Conservation (phyloP, 2,888 invertebrate species). For the Therioaphis trifolii region DNA sequence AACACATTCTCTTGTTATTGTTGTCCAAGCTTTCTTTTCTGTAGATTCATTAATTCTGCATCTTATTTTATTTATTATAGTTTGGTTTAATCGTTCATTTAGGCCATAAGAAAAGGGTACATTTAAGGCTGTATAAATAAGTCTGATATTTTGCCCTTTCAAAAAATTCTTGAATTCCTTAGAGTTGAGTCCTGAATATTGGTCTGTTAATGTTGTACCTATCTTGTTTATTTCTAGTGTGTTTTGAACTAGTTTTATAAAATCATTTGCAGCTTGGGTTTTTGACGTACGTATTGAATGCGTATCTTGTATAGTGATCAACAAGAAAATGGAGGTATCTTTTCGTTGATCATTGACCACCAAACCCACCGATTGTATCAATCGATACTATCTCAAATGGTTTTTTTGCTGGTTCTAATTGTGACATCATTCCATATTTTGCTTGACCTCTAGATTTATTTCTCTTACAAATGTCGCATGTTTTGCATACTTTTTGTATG, state of each 20-base stretch:
- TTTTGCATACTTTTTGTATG: constrained; percentile 45
- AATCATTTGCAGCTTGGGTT: constrained; percentile 66
- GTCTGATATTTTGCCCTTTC: constrained; percentile 64
- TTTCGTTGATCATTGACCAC: constrained; percentile 67
- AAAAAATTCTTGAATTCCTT: constrained; percentile 67
- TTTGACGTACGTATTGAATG: constrained; percentile 66
- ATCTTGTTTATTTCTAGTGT: constrained; percentile 65
- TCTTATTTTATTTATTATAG: constrained; percentile 67
- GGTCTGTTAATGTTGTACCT: constrained; percentile 66
- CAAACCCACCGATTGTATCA: constrained; percentile 67
- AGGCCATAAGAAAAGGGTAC: constrained; percentile 65
- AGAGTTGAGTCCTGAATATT: constrained; percentile 67
- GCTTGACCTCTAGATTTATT: constrained; percentile 64
- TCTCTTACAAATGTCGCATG: constrained; percentile 64
- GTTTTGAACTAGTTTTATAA: constrained; percentile 66
- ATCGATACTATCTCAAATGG: constrained; percentile 67
- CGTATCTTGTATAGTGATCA: constrained; percentile 67
- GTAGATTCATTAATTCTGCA: constrained; percentile 66
- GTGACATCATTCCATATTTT: constrained; percentile 65
- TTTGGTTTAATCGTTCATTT: constrained; percentile 66
- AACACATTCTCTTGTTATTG: constrained; percentile 66
- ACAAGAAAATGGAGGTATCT: constrained; percentile 67
- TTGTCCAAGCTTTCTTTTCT: constrained; percentile 66
- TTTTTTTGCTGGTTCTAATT: constrained; percentile 65
- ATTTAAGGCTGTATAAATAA: constrained; percentile 65